A percentile compares a stretch with the other conserved stretches of the same genome.
phyloP scores from a whole-genome alignment of 2,888 invertebrate genomes.

The Hemicrepidius hirtus region DNA sequence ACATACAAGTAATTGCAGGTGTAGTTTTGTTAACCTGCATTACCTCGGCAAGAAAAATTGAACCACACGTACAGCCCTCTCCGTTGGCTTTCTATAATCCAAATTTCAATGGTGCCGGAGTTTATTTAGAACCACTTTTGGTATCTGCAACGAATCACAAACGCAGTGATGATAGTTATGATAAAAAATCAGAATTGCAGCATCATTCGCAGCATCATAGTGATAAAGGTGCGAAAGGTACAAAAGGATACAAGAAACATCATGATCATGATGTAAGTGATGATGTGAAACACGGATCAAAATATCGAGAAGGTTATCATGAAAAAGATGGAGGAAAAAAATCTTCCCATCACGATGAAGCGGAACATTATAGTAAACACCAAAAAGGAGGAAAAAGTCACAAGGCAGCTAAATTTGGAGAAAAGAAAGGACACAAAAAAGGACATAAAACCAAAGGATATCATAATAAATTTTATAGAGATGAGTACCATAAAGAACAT shows the following conservation, averaged over 20 bases:
- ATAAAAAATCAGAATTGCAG: slow-evolving; percentile 1
- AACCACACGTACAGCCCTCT: neutral
- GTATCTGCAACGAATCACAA: slow-evolving; percentile 3
- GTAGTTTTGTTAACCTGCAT: slow-evolving; percentile 10
- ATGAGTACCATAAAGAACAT: slow-evolving; percentile 86
- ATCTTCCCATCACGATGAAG: slow-evolving; percentile 79
- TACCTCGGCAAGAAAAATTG: neutral
- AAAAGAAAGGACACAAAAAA: slow-evolving; percentile 85
- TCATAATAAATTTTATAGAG: slow-evolving; percentile 86
- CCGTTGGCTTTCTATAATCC: slow-evolving; percentile 17
- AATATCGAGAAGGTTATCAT: slow-evolving; percentile 76
- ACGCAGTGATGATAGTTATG: neutral
- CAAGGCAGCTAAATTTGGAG: slow-evolving; percentile 81
- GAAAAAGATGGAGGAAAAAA: slow-evolving; percentile 79
- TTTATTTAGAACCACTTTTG: neutral
- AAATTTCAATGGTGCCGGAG: neutral
- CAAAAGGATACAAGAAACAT: slow-evolving; percentile 43
- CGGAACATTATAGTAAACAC: slow-evolving; percentile 78
- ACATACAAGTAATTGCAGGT: slow-evolving; percentile 14
- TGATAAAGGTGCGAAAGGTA: slow-evolving; percentile 22
- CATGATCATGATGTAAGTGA: slow-evolving; percentile 65
- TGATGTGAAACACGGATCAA: slow-evolving; percentile 70
- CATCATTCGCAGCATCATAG: slow-evolving; percentile 11
- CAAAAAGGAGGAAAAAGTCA: slow-evolving; percentile 81
- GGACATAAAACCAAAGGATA: slow-evolving; percentile 86